phyloP scores from a whole-genome alignment of 2,888 invertebrate genomes.

The Ptychoptera contaminata region DNA sequence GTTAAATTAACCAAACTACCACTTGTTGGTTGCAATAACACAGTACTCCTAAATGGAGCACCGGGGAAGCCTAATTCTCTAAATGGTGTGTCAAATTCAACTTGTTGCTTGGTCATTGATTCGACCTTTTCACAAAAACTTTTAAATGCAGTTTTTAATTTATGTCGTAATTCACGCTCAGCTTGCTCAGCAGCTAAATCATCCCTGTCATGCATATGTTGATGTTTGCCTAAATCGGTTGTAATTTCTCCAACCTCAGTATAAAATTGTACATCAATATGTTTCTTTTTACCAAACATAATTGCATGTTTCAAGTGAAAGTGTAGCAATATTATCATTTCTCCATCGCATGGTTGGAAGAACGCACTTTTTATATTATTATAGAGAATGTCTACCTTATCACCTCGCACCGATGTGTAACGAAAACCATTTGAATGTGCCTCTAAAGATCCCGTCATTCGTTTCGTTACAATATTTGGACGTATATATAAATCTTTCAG shows the following conservation, averaged over 20 bases:
- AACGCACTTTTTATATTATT: slow-evolving; percentile 99
- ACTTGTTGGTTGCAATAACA: slow-evolving; percentile 90
- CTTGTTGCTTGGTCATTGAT: slow-evolving; percentile 85
- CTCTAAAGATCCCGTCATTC: slow-evolving; percentile 87
- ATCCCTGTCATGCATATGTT: slow-evolving; percentile 99
- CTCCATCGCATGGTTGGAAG: slow-evolving; percentile 98
- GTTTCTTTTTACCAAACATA: slow-evolving; percentile 99
- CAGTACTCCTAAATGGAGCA: slow-evolving; percentile 91
- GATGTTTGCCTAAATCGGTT: slow-evolving; percentile 97
- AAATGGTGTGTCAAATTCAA: slow-evolving; percentile 98
- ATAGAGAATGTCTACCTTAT: slow-evolving; percentile 97
- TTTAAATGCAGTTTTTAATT: slow-evolving; percentile 94
- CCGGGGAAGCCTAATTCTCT: slow-evolving; percentile 96
- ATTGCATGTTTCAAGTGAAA: slow-evolving; percentile 99
- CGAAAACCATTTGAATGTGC: slow-evolving; percentile 93
- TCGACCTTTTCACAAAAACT: slow-evolving; percentile 97
- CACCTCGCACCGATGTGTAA: slow-evolving; percentile 97
- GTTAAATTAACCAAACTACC: slow-evolving; percentile 95
- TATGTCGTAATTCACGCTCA: slow-evolving; percentile 89
- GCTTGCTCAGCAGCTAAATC: slow-evolving; percentile 98
- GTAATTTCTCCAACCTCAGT: slow-evolving; percentile 99
- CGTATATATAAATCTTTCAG: slow-evolving; percentile 94
- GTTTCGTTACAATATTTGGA: slow-evolving; percentile 95
- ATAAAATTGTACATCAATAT: slow-evolving; percentile 97
- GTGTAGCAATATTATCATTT: slow-evolving; percentile 98